Percentiles rank a stretch among this genome's conserved stretches.
These are phyloP conservation scores for Shargacucullia verbasci DNA, from an alignment of 2,888 invertebrate genomes.

Conservation along the genomic window DNA sequence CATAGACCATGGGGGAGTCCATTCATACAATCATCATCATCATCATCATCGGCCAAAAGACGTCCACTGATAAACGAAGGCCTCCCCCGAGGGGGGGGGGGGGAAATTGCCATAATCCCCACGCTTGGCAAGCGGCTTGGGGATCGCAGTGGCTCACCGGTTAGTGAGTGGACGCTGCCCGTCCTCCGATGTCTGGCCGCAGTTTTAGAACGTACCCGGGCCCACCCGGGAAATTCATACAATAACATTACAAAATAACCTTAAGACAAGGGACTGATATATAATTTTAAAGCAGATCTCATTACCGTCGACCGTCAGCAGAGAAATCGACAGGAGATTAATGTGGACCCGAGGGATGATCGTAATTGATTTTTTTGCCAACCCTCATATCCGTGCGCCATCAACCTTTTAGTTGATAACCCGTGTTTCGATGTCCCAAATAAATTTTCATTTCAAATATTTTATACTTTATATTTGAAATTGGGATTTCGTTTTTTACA, in stretches of 20 bases:
- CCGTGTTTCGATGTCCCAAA: conserved; percentile 40
- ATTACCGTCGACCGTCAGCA: conserved; percentile 56
- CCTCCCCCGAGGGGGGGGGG: no score
- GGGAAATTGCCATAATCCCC: no score
- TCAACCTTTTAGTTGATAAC: conserved; percentile 55
- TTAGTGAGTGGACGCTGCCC: no score
- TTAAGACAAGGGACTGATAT: conserved; percentile 40
- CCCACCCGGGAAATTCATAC: no score
- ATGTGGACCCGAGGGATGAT: conserved; percentile 56
- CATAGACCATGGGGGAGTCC: no score
- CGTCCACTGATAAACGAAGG: no score
- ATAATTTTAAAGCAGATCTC: conserved; percentile 57
- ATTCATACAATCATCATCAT: no score
- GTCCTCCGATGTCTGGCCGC: no score
- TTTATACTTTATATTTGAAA: conserved; percentile 34
- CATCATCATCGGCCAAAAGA: no score
- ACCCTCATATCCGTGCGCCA: conserved; percentile 48
- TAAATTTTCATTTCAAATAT: conserved; percentile 43
- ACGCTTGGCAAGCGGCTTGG: no score
- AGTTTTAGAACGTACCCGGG: no score
- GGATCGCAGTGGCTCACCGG: no score
- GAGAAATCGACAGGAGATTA: conserved; percentile 63
- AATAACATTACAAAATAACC: conserved; percentile 22
- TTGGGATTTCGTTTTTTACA: conserved; percentile 38
- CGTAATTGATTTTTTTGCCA: conserved; percentile 64